Evolutionary conservation across 2,113 vertebrate genomes (phyloP).

Genomic region (Corythaeola cristata): DNA sequence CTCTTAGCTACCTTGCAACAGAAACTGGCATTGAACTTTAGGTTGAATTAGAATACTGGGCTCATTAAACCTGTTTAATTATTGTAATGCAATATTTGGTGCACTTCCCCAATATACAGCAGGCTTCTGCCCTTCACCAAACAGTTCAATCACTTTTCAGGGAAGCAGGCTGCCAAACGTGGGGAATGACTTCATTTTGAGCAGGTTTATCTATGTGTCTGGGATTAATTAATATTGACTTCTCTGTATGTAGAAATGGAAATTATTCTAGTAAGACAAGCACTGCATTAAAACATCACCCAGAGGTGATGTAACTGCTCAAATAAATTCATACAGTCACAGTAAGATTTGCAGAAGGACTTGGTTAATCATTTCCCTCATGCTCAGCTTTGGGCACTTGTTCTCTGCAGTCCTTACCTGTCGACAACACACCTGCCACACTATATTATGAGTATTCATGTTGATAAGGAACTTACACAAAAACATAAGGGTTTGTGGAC

Average conservation of each 20-base stretch:
- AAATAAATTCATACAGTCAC: neutral
- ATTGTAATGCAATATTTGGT: neutral
- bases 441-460: neutral
- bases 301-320: neutral
- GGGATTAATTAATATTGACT: neutral
- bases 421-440: neutral
- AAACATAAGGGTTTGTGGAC: neutral
- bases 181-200: neutral
- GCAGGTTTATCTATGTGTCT: neutral
- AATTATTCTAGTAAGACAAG: neutral
- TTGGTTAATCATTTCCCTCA: neutral
- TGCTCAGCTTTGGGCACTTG: neutral
- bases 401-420: neutral
- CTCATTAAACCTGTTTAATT: neutral
- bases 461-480: neutral
- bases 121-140: neutral
- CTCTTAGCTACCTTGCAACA: neutral
- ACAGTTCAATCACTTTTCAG: neutral
- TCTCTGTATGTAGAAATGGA: neutral
- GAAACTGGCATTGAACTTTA: neutral
- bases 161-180: neutral
- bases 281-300: neutral
- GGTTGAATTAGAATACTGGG: neutral
- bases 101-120: neutral
- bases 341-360: neutral